Base-by-base conservation (phyloP, 2,113 vertebrate genomes). In the Heterochromis multidens region DNA sequence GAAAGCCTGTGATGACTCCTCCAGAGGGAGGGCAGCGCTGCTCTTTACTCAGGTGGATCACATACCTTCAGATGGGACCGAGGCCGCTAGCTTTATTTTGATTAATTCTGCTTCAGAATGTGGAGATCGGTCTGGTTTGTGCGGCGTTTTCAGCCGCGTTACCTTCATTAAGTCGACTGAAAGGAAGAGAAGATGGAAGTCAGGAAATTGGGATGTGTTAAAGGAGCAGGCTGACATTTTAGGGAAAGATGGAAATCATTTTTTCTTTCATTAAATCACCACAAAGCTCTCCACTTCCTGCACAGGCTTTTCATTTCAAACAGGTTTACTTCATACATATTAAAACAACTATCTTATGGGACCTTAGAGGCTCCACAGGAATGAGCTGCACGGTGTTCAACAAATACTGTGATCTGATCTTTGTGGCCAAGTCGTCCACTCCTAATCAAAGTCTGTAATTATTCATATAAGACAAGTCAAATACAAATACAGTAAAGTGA, bases 1-100 rank as follows among this genome's bases (percentile, higher is more conserved):
- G 60, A 90, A 83, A 88, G 78, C 83, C 78, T 72, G 88, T 12
- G 27, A 70, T 76, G 89, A 79, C 80, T 77, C 80, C 60, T 93
- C 89, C 87, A 81, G n/a, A 54, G 90, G 89, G 88, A 83, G 60
- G 82, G 27, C 65, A 14, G 23, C 6, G 77, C 43, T 52, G 70
- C 31, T 63, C 65, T 70, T 46, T 70, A 70, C 46, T 29, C 46
- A 6, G 25, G 27, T 74, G 27, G 33, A 74, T 74, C 70, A 14
- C 46, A 74, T 77, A 57, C 74, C 72, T 77, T 57, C 72, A 58
- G 54, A 74, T 1, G 19, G 46, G 70, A 54, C 70, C 4, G 1
- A 49, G 70, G 70, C 46, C 19, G 6, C 27, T 12, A 54, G 70
- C 70, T 54, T 74, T 74, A 46, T 54, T 54, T 74, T 74, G 70